Percentiles rank a stretch among this genome's conserved stretches.
phyloP scores from a whole-genome alignment of 2,113 vertebrate species.

The Promerops cafer region DNA sequence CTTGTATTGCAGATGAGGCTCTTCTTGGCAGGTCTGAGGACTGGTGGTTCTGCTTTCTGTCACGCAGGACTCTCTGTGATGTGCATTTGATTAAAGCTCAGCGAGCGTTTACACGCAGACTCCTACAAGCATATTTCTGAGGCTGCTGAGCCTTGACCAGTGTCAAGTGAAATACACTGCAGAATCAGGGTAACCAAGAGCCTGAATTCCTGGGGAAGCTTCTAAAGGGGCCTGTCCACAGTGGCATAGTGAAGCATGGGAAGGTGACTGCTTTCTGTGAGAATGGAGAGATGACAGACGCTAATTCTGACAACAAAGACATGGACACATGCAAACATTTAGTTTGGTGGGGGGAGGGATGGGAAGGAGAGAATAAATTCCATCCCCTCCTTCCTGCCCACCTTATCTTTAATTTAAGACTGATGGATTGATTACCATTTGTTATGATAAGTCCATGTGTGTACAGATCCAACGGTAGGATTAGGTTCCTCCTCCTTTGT shows the following conservation, averaged over 20 bases:
- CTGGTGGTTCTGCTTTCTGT: conserved; percentile 50
- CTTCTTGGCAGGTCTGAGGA: conserved; percentile 25
- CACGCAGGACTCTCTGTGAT: not conserved
- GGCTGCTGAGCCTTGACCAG: not conserved
- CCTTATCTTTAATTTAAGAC: conserved; percentile 54
- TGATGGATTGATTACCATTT: conserved; percentile 65
- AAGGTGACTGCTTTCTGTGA: not conserved
- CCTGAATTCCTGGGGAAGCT: not conserved
- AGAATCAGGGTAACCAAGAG: not conserved
- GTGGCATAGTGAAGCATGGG: not conserved
- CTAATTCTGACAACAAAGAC: not conserved
- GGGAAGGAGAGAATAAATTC: not conserved
- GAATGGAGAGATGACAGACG: not conserved
- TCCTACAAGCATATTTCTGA: not conserved
- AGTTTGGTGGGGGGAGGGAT: not conserved
- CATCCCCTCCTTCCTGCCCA: conserved; percentile 48
- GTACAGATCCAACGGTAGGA: conserved; percentile 45
- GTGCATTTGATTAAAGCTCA: conserved; percentile 44
- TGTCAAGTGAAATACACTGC: not conserved
- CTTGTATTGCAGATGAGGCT: not conserved
- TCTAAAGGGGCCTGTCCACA: not conserved
- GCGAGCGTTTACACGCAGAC: not conserved
- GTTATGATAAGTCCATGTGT: conserved; percentile 63
- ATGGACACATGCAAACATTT: not conserved
- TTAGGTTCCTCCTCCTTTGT: conserved; percentile 66